Evolutionary conservation across 2,113 vertebrate species (phyloP), one percentile per base, ranked within the genome.

Genomic region (Varanus komodoensis): DNA sequence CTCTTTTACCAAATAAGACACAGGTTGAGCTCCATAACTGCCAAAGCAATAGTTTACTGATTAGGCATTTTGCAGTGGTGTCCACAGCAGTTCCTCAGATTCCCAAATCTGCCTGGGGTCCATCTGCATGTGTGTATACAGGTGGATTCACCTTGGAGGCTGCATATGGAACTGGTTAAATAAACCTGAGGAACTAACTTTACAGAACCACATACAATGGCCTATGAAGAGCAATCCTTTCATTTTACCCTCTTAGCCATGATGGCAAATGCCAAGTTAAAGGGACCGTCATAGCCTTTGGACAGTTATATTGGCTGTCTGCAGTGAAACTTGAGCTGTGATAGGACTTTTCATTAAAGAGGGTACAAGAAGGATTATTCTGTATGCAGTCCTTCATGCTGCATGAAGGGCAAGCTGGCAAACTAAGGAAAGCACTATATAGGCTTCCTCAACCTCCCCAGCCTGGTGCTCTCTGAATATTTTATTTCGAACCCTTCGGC

Each of bases 381-480:
- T 69, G 21, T 68, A 73, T 91, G 90, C 69, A 74, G 9, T 73
- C 80, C 8, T 87, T 38, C 32, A 25, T 6, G 7, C 27, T 27
- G 4, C 86, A 11, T 88, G 89, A 87, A 67, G 71, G 19, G 14
- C 54, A 6, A 34, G n/a, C 52, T 83, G 87, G 82, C 89, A 15
- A 84, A 88, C 89, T 89, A 77, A 73, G 32, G 0, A 0, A 23
- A 0, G 54, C 38, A 11, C 86, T 94, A 7, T 27, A 17, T 23
- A 80, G 57, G 68, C 32, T 94, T 94, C 86, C 89, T 8, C 57
- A 61, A 15, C 57, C 8, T 61, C 14, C 79, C 78, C 92, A 93
- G 90, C 50, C 89, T 94, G 93, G 38, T 61, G 96, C 92, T 77
- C 95, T 17, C 8, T 3, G 2, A 3, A 61, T 61, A 61, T 61